Evolutionary conservation across 2,797 vertebrate genomes (phyloP).

Genomic region (Tenualosa thibaudeaui): DNA sequence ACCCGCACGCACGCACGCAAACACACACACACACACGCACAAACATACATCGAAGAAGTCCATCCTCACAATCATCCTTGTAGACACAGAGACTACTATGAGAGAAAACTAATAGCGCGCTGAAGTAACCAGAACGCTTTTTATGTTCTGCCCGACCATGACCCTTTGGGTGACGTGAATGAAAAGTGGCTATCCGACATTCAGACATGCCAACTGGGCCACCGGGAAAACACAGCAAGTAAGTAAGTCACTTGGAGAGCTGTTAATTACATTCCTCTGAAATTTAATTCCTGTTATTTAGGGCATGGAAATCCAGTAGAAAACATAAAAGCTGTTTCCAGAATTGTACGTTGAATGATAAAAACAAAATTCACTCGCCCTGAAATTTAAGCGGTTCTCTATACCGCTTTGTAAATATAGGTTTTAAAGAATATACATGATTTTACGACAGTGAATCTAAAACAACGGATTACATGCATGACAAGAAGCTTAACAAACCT

Average conservation of each 20-base stretch:
- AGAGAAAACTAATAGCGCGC: neutral
- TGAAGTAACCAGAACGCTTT: neutral
- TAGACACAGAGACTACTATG: neutral
- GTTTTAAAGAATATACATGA: neutral
- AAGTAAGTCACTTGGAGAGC: neutral
- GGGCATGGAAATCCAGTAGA: neutral
- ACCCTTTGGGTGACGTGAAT: neutral
- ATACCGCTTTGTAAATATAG: neutral
- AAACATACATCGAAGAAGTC: neutral
- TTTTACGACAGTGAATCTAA: neutral
- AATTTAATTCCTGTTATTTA: neutral
- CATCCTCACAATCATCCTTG: neutral
- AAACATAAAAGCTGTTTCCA: neutral
- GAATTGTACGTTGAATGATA: neutral
- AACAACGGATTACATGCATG: neutral
- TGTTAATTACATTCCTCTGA: neutral
- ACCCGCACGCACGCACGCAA: neutral
- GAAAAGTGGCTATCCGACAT: neutral
- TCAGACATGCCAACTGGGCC: neutral
- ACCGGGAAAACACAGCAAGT: neutral
- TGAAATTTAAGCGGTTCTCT: neutral
- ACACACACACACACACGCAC: neutral
- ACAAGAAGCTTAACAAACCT: neutral
- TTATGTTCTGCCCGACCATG: neutral
- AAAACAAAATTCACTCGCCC: neutral